Percentiles rank a stretch among this genome's conserved stretches.
phyloP scores from a whole-genome alignment of 2,888 invertebrate species.

The Drosophila bunnanda region DNA sequence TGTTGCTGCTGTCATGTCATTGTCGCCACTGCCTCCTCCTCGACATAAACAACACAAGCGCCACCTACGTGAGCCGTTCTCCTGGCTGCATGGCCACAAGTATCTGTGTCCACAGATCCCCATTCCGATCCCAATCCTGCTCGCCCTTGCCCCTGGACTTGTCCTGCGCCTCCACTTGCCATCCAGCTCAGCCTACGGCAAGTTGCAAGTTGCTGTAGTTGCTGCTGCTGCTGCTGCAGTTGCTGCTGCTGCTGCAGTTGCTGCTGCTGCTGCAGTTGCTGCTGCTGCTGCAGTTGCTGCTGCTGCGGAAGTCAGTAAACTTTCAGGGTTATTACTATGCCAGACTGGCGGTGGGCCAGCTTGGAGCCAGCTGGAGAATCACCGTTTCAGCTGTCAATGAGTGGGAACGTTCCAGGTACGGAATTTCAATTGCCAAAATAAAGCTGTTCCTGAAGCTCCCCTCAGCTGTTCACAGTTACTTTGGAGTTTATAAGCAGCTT shows the following conservation, averaged over 20 bases:
- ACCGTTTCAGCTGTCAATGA: constrained; percentile 58
- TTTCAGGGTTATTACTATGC: constrained; percentile 82
- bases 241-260: constrained; percentile 61
- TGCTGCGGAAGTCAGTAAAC: constrained; percentile 81
- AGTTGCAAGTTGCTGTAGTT: constrained; percentile 19
- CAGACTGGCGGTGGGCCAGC: constrained; percentile 65
- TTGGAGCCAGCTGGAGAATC: constrained; percentile 5
- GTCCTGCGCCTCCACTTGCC: constrained; percentile 23
- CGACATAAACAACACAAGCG: constrained; percentile 58
- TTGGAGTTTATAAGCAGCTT: constrained; percentile 2
- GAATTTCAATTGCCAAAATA: constrained; percentile 46
- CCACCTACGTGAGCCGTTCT: constrained; percentile 65
- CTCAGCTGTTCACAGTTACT: constrained; percentile 29
- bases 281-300: constrained; percentile 32
- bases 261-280: constrained; percentile 16
- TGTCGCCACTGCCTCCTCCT: constrained; percentile 60
- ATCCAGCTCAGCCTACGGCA: constrained; percentile 45
- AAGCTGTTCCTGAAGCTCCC: constrained; percentile 31
- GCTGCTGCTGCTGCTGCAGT: constrained; percentile 39
- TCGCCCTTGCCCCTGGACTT: constrained; percentile 47
- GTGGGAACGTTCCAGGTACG: not conserved
- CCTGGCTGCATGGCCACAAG: constrained; percentile 20
- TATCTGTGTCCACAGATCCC: constrained; percentile 52
- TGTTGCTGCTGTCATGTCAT: constrained; percentile 70
- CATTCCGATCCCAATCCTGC: constrained; percentile 5